These are phyloP conservation scores for Eristalis tenax DNA, from an alignment of 2,888 invertebrate species.

Conservation along the genomic window DNA sequence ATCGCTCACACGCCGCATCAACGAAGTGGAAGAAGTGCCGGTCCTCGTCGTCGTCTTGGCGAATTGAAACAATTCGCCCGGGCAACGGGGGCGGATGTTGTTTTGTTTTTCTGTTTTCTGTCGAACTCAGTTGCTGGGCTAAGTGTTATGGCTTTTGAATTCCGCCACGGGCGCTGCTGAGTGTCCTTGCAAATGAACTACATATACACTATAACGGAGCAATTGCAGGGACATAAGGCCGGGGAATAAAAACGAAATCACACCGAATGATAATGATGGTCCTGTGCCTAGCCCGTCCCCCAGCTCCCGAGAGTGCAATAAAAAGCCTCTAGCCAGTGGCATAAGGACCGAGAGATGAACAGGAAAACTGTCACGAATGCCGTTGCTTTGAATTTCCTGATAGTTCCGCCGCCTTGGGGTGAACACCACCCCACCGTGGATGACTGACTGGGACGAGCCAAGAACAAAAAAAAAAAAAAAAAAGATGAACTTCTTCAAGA, in stretches of 20 bases:
- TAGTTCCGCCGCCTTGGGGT: slow-evolving; percentile 36
- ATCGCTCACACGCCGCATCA: slow-evolving; percentile 26
- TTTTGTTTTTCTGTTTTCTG: slow-evolving; percentile 6
- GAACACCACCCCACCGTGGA: slow-evolving; percentile 43
- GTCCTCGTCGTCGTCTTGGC: not conserved
- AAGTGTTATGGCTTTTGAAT: slow-evolving; percentile 42
- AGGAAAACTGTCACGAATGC: slow-evolving; percentile 34
- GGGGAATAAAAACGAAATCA: not conserved
- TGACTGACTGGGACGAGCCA: slow-evolving; percentile 18
- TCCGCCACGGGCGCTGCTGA: not conserved
- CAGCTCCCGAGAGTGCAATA: slow-evolving; percentile 52
- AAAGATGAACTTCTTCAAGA: slow-evolving; percentile 1
- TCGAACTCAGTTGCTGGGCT: slow-evolving; percentile 41
- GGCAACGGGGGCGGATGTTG: not conserved
- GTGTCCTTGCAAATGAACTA: slow-evolving; percentile 12
- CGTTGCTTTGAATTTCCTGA: slow-evolving; percentile 42
- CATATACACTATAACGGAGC: slow-evolving; percentile 3
- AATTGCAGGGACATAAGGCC: not conserved
- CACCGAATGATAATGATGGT: slow-evolving; percentile 30
- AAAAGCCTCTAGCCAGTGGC: slow-evolving; percentile 23
- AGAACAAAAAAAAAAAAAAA: slow-evolving; percentile 26
- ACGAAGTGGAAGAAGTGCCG: not conserved
- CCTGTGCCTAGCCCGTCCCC: slow-evolving; percentile 16
- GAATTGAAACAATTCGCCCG: slow-evolving; percentile 22
- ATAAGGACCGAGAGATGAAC: slow-evolving; percentile 29